Evolutionary conservation across 92 coral and sea anemone genomes (phyloP), one percentile per base, ranked within the genome.

Genomic region (Desmophyllum pertusum): DNA sequence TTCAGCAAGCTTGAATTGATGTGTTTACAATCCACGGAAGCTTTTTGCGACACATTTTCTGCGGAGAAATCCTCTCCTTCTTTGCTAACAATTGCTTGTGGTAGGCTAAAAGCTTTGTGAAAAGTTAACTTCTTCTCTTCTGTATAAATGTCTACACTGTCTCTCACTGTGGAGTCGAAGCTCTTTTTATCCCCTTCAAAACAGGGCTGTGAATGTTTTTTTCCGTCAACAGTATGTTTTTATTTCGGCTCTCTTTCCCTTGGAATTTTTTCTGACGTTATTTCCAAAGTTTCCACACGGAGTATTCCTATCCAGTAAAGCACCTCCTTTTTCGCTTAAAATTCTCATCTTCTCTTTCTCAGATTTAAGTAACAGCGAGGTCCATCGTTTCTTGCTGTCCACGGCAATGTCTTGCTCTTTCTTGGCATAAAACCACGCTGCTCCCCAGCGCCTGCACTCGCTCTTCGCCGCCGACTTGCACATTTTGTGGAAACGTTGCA

Each of bases 341-440:
- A 77, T 42, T 15, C 80, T 75, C 85, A 87, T 91, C 37, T 88
- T 90, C 29, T 93, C 92, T 39, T 88, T 90, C 31, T 93, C 96
- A 4, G 86, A 89, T 66, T 87, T 90, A 5, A 93, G 80, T 73
- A 90, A 69, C 46, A 87, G 42, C 17, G 91, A 45, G 23, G 76
- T 87, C 96, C 96, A 93, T 43, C 93, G 75, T 40, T 87, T 64
- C 35, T 77, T 80, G 29, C 76, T 77, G 61, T 84, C 84, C 3
- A 72, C 75, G 3, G 86, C 70, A 18, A 75, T 39, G 33, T 82
- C 91, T 87, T 89, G 93, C 76, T 92, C 95, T 77, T 87, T 89
- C 57, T 92, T 92, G 18, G 95, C 95, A 51, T 85, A 87, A 78
- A 92, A 78, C 95, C 95, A 92, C 2, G 91, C 95, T 4, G 91